Percentiles rank a stretch among this genome's conserved stretches.
Evolutionary conservation across 2,113 vertebrate genomes (phyloP).

Genomic region (Muntiacus muntjak): DNA sequence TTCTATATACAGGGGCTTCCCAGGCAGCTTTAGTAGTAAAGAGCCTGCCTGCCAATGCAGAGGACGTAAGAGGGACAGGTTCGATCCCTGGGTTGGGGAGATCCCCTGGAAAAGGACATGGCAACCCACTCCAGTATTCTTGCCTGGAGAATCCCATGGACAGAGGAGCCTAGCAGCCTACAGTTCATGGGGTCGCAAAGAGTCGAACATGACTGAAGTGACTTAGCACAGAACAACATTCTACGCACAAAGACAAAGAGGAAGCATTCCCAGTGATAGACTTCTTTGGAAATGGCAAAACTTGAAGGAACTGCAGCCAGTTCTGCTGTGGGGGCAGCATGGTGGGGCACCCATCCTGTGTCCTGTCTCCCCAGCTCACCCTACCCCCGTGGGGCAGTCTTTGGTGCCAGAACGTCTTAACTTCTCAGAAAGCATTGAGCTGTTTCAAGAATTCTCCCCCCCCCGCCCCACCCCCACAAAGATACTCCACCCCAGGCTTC

Average conservation of each 20-base stretch:
- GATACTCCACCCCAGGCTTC: not conserved
- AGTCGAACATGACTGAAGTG: not conserved
- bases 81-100: not conserved
- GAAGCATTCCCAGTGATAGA: not conserved
- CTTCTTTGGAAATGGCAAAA: not conserved
- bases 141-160: not conserved
- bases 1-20: not conserved
- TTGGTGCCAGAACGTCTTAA: not conserved
- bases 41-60: not conserved
- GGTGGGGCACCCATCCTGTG: not conserved
- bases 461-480: accelerated
- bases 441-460: not conserved
- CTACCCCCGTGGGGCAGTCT: not conserved
- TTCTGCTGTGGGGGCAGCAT: not conserved
- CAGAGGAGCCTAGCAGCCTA: not conserved
- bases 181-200: not conserved
- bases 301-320: not conserved
- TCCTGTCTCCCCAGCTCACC: not conserved
- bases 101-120: not conserved
- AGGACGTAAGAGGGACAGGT: not conserved
- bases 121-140: not conserved
- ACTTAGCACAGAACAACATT: not conserved
- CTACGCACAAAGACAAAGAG: not conserved
- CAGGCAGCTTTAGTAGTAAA: not conserved
- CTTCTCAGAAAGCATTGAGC: not conserved